Conservation (phyloP, 1,140 invertebrate species). For the Zeugodacus cucurbitae region DNA sequence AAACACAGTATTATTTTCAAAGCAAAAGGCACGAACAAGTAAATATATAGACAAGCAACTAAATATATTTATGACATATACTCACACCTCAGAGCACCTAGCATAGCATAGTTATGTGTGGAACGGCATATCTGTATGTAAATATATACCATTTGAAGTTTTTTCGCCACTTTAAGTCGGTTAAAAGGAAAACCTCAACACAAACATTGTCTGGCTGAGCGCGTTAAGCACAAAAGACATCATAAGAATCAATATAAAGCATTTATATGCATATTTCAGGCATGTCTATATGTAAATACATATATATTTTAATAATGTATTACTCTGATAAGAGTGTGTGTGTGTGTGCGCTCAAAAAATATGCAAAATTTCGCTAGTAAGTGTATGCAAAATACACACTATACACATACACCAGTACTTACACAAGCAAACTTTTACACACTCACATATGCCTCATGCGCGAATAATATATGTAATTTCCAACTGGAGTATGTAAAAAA, state of each 20-base stretch:
- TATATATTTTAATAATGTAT: not conserved
- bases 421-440: not conserved
- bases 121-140: not conserved
- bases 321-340: not conserved
- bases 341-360: not conserved
- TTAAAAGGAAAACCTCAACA: not conserved
- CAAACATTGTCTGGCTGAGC: not conserved
- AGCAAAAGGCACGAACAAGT: not conserved
- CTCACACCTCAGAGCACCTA: not conserved
- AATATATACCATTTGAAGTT: not conserved
- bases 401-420: not conserved
- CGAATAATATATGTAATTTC: not conserved
- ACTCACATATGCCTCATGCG: not conserved
- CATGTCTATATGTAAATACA: not conserved
- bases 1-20: too few relatives aligned
- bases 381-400: not conserved
- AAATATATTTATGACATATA: not conserved
- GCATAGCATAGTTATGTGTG: not conserved
- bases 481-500: not conserved
- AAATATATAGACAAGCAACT: not conserved
- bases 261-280: not conserved
- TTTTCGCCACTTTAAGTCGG: not conserved
- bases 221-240: not conserved
- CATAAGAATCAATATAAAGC: not conserved
- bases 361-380: not conserved